Evolutionary conservation across 2,113 vertebrate genomes (phyloP), one percentile per base, ranked within the genome.

Genomic region (Neogale vison): DNA sequence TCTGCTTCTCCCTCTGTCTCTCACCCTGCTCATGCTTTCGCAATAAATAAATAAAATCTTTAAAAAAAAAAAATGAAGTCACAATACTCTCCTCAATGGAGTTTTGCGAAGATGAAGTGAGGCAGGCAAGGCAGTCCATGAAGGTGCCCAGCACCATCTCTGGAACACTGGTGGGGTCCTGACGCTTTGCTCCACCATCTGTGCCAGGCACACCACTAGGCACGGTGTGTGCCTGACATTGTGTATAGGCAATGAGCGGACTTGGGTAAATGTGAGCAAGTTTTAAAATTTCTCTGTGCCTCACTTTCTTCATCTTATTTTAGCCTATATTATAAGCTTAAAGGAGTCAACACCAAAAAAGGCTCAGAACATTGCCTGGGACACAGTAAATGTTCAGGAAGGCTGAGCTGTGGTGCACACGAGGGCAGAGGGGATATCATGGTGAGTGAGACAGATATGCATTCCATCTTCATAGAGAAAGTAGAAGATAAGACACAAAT

Each of bases 401-500:
- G 59, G 31, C 79, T 72, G 42, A 71, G 50, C 23, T 18, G n/a
- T 50, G 52, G 79, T 29, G n/a, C 45, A 96, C 82, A 82, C 26
- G 21, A 61, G 31, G 20, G 31, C n/a, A 63, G 67, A 45, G 72
- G 63, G 57, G 39, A 9, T 15, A 71, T 11, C 2, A 0, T 24
- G 6, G 36, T n/a, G 61, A 88, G 34, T 39, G 81, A 97, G 85
- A 83, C 67, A 83, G 72, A 86, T 79, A 50, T 34, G 26, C 29
- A 39, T 94, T 93, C 59, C 69, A 42, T 91, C 85, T 93, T 92
- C 39, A 4, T 2, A 42, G 34, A 47, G 80, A 23, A 24, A 97
- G 69, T 13, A n/a, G 72, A 74, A 82, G 93, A 86, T 85, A 93
- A 93, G 47, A 85, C 52, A 89, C 79, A 80, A 84, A 88, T 79